Base-by-base conservation (phyloP, 2,113 vertebrate genomes). In the Tautogolabrus adspersus region DNA sequence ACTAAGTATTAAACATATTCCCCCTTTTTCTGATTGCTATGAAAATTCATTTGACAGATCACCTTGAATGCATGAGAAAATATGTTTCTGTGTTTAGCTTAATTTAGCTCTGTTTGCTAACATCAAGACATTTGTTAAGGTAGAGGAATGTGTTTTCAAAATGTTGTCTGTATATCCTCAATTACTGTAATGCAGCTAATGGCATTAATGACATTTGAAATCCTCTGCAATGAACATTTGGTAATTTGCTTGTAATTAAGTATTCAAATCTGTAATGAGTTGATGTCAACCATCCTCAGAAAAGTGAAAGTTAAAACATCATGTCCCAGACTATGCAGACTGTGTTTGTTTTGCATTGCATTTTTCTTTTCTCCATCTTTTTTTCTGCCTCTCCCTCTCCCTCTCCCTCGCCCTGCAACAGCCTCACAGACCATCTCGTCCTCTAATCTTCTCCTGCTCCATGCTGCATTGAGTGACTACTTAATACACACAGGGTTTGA, bases 401-500 rank as follows among this genome's bases (percentile, higher is more conserved):
- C n/a, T n/a, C n/a, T 72, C 34, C 30, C 8, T 15, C n/a, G 10
- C 46, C n/a, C 37, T 40, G 58, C 34, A 18, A 6, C 40, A 18
- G 6, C 38, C 52, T 68, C 66, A 26, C 38, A 74, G 60, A 64
- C 13, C 59, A 19, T 46, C 59, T 72, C 59, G 30, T 34, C 30
- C 22, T 63, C 38, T 75, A 16, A 40, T 58, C 72, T 66, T 54
- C 22, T n/a, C 18, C 40, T 19, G 18, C 10, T 56, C 51, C n/a
- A 8, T 6, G 58, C 46, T 12, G n/a, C 16, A 18, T 22, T 19
- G 10, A 54, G 22, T 34, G 37, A 63, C 60, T 46, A 22, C 16
- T 42, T 9, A 63, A 44, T 52, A 6, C 34, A 13, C 13, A 62
- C 47, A 51, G 59, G 40, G 51, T 46, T 47, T 47, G 34, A 47